Evolutionary conservation across 1,140 invertebrate genomes (phyloP).

Genomic region (Eueides isabella): DNA sequence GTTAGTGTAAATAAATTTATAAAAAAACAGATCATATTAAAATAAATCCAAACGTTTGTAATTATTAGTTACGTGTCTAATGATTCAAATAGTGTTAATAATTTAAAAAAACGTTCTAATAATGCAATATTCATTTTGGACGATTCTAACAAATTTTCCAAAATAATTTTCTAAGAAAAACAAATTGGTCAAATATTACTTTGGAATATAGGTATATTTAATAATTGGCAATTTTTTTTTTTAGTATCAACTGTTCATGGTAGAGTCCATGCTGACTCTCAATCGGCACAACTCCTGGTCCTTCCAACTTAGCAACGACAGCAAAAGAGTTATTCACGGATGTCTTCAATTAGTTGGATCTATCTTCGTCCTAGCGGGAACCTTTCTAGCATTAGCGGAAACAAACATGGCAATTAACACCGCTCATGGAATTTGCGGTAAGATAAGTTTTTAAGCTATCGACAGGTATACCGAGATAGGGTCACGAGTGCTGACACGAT

Average conservation of each 20-base stretch:
- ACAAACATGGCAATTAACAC: constrained; percentile 62
- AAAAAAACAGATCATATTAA: too few relatives aligned
- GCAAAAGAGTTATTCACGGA: constrained; percentile 70
- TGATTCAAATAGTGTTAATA: too few relatives aligned
- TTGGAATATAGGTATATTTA: not conserved
- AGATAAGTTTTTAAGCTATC: constrained; percentile 29
- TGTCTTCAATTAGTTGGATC: constrained; percentile 71
- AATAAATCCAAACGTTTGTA: too few relatives aligned
- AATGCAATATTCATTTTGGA: too few relatives aligned
- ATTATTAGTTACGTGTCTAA: too few relatives aligned
- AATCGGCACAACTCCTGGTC: constrained; percentile 76
- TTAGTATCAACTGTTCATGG: constrained; percentile 76
- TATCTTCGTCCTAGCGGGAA: constrained; percentile 71
- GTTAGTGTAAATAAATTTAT: too few relatives aligned
- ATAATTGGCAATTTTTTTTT: constrained; percentile 29
- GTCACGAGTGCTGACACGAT: constrained; percentile 33
- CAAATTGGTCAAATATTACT: too few relatives aligned
- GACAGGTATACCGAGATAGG: constrained; percentile 19
- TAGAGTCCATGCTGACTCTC: constrained; percentile 71
- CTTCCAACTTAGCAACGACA: constrained; percentile 64
- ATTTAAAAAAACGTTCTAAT: too few relatives aligned
- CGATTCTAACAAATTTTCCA: not conserved
- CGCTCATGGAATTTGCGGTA: constrained; percentile 75
- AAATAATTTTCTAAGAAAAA: not conserved
- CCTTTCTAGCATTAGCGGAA: constrained; percentile 65